These are phyloP conservation scores for Egretta garzetta DNA, from an alignment of 2,113 vertebrate genomes.

Conservation along the genomic window DNA sequence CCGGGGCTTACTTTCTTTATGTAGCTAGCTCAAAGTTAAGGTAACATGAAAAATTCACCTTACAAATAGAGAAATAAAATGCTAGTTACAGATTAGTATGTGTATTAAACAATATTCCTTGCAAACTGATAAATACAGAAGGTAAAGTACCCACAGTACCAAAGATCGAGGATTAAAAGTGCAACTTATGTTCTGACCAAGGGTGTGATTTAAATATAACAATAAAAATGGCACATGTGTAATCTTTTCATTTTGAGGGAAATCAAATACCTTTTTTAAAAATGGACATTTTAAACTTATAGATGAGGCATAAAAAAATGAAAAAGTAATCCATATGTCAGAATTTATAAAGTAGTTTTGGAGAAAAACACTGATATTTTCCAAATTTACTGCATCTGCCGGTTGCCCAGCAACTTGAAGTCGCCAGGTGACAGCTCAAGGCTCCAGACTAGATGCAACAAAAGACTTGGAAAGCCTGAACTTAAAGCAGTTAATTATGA, in stretches of 20 bases:
- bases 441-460: not conserved
- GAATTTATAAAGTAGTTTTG: not conserved
- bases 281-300: not conserved
- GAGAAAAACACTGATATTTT: not conserved
- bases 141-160: not conserved
- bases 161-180: not conserved
- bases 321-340: not conserved
- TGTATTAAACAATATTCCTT: not conserved
- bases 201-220: not conserved
- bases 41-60: not conserved
- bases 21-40: not conserved
- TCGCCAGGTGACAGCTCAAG: not conserved
- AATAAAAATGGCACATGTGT: not conserved
- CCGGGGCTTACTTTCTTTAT: not conserved
- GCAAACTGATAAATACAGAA: not conserved
- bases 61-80: not conserved
- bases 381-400: not conserved
- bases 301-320: not conserved
- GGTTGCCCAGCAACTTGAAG: constrained; percentile 17
- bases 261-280: not conserved
- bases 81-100: not conserved
- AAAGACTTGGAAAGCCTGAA: not conserved
- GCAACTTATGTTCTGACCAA: not conserved
- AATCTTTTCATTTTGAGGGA: not conserved
- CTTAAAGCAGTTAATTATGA: not conserved